Base-by-base conservation (phyloP, 2,113 vertebrate species). In the Ailuropoda melanoleuca region DNA sequence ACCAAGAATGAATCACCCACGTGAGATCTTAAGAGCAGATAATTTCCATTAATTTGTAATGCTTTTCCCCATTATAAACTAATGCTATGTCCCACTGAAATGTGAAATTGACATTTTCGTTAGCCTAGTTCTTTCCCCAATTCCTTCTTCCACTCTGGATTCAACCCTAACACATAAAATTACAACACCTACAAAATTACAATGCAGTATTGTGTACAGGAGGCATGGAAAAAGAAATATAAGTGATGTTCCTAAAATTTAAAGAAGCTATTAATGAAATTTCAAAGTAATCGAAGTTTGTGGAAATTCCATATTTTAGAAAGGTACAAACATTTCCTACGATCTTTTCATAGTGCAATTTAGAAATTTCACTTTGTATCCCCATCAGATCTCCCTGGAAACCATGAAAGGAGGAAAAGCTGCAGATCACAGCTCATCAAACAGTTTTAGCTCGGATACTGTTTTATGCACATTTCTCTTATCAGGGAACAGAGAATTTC, bases 271-370 rank as follows among this genome's bases (percentile, higher is more conserved):
- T 48, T 55, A 48, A 75, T 53, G 87, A 60, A 66, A 17, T 81
- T 84, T 64, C 56, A 60, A 53, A 58, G 3, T 43, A 70, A 68
- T 8, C 34, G 23, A 53, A 23, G 34, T n/a, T 82, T 81, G 21
- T 88, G 21, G 46, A 97, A 97, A 81, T 66, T 46, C 15, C 2
- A 15, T 39, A 93, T 62, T 84, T 96, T 56, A 62, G 10, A 84
- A 13, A 48, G 19, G 39, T 82, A 50, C 9, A 24, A 75, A 77
- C 56, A 1, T 81, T 75, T 31, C 9, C 53, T 78, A 82, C 75
- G 19, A 60, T 60, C 37, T 0, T 81, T 66, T 50, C 19, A 50
- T 6, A 66, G 31, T 56, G 72, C 4, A 12, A 9, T 60, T 85
- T 70, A 6, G 10, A 66, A 89, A 84, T 60, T 81, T 83, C 39